Conservation (phyloP, 2,888 invertebrate species). For the Auanema sp. region DNA sequence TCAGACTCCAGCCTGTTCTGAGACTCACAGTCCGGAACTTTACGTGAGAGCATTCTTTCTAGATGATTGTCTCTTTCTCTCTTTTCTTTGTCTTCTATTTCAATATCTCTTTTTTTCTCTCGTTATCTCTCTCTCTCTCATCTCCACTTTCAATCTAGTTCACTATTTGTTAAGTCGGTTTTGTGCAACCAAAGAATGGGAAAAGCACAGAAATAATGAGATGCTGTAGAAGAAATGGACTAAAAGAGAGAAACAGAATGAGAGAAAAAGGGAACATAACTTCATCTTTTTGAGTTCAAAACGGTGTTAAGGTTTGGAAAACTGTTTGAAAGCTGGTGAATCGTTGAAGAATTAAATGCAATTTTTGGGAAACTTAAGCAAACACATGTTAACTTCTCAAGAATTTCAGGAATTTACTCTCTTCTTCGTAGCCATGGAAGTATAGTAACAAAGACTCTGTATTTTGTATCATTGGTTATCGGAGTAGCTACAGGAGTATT, state of each 20-base stretch:
- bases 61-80: too few species aligned
- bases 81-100: too few species aligned
- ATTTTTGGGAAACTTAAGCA: background rate
- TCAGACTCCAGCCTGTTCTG: too few species aligned
- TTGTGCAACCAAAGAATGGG: too few species aligned
- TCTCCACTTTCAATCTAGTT: too few species aligned
- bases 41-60: too few species aligned
- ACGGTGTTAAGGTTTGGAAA: conserved; percentile 3
- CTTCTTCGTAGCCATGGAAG: conserved; percentile 60
- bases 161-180: too few species aligned
- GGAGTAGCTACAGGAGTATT: conserved; percentile 59
- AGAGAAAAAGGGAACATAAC: conserved; percentile 2
- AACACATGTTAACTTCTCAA: background rate
- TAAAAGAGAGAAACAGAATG: conserved; percentile 1
- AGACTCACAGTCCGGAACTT: too few species aligned
- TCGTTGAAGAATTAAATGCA: background rate
- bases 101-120: too few species aligned
- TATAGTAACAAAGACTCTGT: conserved; percentile 61
- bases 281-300: background rate
- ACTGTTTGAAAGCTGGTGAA: background rate
- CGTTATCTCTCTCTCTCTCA: too few species aligned
- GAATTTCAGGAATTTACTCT: conserved; percentile 50
- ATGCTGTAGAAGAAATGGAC: background rate
- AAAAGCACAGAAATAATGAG: background rate
- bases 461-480: conserved; percentile 54